Conservation (phyloP, 1,140 invertebrate genomes). For the Listronotus oregonensis region DNA sequence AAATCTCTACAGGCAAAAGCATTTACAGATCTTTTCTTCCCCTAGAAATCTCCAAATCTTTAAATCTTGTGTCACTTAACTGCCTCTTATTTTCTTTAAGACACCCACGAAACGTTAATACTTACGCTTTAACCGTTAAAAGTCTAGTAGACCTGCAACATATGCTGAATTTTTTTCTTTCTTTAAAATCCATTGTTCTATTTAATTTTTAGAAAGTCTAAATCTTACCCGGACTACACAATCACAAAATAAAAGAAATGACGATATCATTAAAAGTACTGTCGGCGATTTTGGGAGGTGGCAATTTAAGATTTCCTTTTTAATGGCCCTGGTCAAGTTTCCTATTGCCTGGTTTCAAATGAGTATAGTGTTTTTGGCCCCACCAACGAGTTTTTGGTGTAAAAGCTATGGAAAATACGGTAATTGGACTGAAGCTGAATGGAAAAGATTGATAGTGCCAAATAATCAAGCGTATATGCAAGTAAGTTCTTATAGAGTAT, state of each 20-base stretch:
- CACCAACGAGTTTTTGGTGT: slow-evolving; percentile 65
- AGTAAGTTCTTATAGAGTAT: not conserved
- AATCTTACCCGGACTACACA: not conserved
- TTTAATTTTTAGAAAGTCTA: not conserved
- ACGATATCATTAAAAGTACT: slow-evolving; percentile 44
- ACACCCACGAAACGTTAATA: too few relatives aligned
- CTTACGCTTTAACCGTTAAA: too few relatives aligned
- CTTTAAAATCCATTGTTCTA: too few relatives aligned
- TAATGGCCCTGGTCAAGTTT: slow-evolving; percentile 68
- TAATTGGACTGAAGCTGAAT: slow-evolving; percentile 9
- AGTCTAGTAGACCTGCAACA: too few relatives aligned
- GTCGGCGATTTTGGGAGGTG: slow-evolving; percentile 73
- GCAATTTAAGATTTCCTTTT: slow-evolving; percentile 69
- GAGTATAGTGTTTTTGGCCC: slow-evolving; percentile 70
- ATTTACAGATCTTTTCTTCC: too few relatives aligned
- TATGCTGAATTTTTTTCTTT: too few relatives aligned
- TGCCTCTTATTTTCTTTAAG: too few relatives aligned
- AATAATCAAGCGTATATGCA: not conserved
- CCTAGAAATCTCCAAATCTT: too few relatives aligned
- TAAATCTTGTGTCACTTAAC: too few relatives aligned
- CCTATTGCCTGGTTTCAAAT: slow-evolving; percentile 71
- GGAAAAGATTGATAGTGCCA: not conserved
- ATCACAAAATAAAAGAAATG: slow-evolving; percentile 2
- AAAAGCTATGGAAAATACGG: slow-evolving; percentile 49
- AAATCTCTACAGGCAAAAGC: too few relatives aligned